Conservation (phyloP, 2,113 vertebrate species). For the Spilogale gracilis region DNA sequence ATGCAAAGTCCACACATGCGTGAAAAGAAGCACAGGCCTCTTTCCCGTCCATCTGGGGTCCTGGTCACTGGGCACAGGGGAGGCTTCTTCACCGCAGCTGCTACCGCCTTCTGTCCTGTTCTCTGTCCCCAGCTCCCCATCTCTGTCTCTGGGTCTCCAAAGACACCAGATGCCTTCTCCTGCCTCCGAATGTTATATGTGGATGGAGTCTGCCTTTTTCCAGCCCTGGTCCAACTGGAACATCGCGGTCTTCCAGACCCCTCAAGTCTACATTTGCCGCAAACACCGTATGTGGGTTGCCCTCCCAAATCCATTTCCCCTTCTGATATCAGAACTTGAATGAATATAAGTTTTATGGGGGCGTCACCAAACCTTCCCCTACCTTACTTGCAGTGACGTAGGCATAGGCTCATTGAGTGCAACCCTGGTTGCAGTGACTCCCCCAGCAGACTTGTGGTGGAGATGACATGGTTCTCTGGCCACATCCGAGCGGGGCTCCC, state of each 20-base stretch:
- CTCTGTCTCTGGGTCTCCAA: neutral
- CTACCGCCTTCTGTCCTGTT: too few relatives aligned
- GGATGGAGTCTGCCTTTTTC: neutral
- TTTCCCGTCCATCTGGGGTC: neutral
- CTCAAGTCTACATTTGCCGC: neutral
- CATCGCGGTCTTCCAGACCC: neutral
- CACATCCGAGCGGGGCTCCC: neutral
- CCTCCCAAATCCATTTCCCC: neutral
- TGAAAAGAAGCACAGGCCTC: neutral
- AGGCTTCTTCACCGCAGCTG: neutral
- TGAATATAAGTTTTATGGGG: neutral
- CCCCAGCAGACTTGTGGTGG: neutral
- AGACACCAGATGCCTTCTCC: neutral
- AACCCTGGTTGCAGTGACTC: neutral
- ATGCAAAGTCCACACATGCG: neutral
- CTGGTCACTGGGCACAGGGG: neutral
- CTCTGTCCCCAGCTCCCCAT: rapidly evolving
- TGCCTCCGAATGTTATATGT: neutral
- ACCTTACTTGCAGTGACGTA: neutral
- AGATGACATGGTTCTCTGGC: neutral
- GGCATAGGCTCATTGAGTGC: rapidly evolving
- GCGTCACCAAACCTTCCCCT: neutral
- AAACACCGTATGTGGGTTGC: neutral
- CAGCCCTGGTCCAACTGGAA: too few relatives aligned
- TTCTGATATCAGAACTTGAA: neutral